phyloP scores from a whole-genome alignment of 2,888 invertebrate genomes.

The Eurytoma adleriae region DNA sequence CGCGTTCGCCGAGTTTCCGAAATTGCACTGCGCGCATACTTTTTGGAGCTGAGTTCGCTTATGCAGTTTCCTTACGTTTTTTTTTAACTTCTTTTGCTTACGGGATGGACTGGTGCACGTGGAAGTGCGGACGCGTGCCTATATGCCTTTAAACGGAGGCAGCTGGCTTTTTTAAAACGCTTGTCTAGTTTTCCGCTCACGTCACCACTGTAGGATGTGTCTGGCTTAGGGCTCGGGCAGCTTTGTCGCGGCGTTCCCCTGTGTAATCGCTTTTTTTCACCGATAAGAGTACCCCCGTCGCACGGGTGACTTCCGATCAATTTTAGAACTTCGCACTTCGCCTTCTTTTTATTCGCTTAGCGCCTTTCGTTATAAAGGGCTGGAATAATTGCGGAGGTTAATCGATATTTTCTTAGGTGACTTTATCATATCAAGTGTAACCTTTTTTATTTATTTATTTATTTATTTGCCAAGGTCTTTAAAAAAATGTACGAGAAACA shows the following conservation, averaged over 20 bases:
- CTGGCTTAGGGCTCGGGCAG: slow-evolving; percentile 24
- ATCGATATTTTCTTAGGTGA: neutral
- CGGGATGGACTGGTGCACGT: no score
- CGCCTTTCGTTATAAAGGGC: neutral
- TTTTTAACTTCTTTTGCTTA: no score
- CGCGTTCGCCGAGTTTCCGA: no score
- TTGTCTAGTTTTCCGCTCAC: slow-evolving; percentile 13
- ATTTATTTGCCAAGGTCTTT: no score
- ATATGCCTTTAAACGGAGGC: neutral
- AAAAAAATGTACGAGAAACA: no score
- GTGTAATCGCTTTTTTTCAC: neutral
- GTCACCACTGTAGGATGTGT: neutral
- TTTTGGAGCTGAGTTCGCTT: no score
- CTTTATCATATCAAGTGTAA: no score
- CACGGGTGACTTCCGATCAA: slow-evolving; percentile 12
- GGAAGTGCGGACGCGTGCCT: no score
- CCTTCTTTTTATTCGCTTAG: neutral
- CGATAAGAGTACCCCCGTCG: slow-evolving; percentile 26
- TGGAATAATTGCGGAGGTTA: neutral
- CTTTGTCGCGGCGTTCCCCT: neutral
- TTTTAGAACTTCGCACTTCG: slow-evolving; percentile 3
- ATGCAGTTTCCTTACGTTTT: no score
- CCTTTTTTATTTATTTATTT: no score
- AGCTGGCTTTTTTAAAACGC: neutral
- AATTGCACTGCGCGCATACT: no score